Evolutionary conservation across 2,797 vertebrate species (phyloP).

Genomic region (Balearica regulorum): DNA sequence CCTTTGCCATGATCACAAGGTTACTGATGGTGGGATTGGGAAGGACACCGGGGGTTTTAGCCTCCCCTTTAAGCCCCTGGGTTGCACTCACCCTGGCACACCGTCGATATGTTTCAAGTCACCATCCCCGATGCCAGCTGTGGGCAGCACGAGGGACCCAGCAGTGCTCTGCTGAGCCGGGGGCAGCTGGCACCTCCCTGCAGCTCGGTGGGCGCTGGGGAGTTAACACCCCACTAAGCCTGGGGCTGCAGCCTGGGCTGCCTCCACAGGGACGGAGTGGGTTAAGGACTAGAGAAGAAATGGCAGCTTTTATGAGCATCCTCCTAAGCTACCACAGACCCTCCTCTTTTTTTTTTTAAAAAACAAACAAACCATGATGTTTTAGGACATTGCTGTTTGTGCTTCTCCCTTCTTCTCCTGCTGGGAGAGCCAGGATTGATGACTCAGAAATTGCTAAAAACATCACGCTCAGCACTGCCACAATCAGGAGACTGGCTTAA

Average conservation of each 20-base stretch:
- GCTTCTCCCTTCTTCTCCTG: constrained; percentile 20
- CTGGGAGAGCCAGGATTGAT: constrained; percentile 25
- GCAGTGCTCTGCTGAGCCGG: not conserved
- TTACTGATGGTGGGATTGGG: not conserved
- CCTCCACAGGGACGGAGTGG: fast-evolving
- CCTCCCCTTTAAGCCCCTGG: fast-evolving
- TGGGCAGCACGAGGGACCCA: fast-evolving
- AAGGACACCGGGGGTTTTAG: not conserved
- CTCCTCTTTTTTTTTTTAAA: not conserved
- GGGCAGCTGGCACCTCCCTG: not conserved
- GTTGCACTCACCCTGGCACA: fast-evolving
- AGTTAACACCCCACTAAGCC: not conserved
- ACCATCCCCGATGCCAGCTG: fast-evolving
- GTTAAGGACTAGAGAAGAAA: not conserved
- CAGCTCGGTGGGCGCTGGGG: fast-evolving
- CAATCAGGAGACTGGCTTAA: constrained; percentile 4
- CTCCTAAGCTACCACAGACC: not conserved
- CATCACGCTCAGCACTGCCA: constrained; percentile 46
- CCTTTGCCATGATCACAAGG: not conserved
- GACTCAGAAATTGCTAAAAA: constrained; percentile 65
- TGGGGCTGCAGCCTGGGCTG: not conserved
- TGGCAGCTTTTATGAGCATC: not conserved
- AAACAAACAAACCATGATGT: not conserved
- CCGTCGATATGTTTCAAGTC: fast-evolving
- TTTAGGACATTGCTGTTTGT: not conserved